Base-by-base conservation (phyloP, 2,888 invertebrate species). In the Hymenopus coronatus region DNA sequence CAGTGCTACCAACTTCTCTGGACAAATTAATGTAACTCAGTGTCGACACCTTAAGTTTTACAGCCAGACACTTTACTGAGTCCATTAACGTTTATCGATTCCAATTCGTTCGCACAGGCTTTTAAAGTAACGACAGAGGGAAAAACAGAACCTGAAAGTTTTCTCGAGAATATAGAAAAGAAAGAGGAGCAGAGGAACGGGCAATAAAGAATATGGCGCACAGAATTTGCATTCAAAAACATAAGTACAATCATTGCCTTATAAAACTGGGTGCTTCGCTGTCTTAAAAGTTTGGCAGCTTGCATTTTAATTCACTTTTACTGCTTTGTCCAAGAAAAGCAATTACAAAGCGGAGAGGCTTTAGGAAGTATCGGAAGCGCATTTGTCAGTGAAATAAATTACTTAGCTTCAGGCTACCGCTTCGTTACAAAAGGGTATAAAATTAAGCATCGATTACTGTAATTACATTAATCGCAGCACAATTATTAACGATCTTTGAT, bases 81-180 rank as follows among this genome's bases (percentile, higher is more conserved):
- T 88, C 88, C 84, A 88, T 88, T 88, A 88, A 70, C 88, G 88
- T 88, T 84, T 88, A 88, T 88, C 88, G 88, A 88, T 88, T 88
- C 84, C 70, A n/a, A n/a, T 88, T 84, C 84, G 54, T 88, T 84
- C 88, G 88, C 81, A 84, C 28, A 30, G n/a, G 84, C 84, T 84
- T 88, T 88, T 85, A 84, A 88, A 88, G 70, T 87, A 82, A 82
- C 82, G 87, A 82, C 83, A 83, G 88, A 84, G 27, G 54, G 54
- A 28, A 83, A 28, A 25, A 25, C 28, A 33, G 84, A 33, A 33
- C 54, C 25, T 20, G 54, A 70, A 70, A 82, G 82, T 87, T 27
- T 87, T 70, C 87, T 87, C 40, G 82, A 82, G 81, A 87, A 87
- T 87, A 82, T 30, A 81, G 30, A 81, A 86, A 86, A 70, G 54